Evolutionary conservation across 1,140 invertebrate species (phyloP), one percentile per base, ranked within the genome.

Genomic region (Dufourea novaeangliae): DNA sequence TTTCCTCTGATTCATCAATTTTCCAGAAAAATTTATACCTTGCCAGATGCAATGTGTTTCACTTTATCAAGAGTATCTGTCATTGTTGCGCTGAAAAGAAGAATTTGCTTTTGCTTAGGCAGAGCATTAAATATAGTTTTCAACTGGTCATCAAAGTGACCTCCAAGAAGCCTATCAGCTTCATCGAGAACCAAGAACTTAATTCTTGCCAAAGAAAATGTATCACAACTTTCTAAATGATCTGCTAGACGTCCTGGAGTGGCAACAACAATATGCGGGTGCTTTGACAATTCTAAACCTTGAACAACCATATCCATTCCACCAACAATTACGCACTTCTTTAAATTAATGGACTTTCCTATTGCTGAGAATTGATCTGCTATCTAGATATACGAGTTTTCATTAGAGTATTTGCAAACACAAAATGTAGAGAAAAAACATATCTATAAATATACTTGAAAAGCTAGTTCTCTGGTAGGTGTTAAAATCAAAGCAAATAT

Each of bases 61-160:
- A 97, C 92, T 91, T 95, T 95, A 71, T 95, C 93, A 34, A 97
- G 91, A 77, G 96, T 95, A 90, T 98, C 96, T 11, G 97, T 98
- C 89, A 99, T 98, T 20, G 99, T 99, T 2, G 99, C 99, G 72
- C 98, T 99, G 88, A 99, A 99, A 32, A 99, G 93, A 41, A 99
- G 93, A 27, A 96, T 98, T 88, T 98, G 97, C 83, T 96, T 94
- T 57, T 96, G 94, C 80, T 95, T 94, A 0, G 98, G 97, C 56
- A 99, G 91, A 11, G 94, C 94, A 76, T 94, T 91, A 87, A 98
- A 96, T 86, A 99, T 98, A 66, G 95, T 95, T 88, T 96, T 93
- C 29, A 99, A 93, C 86, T 97, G 96, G 41, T 95, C 93, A 92
- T 97, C 95, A 91, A 97, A 97, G 57, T 95, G 93, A 78, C 97